Conservation (phyloP, 1,140 invertebrate species). For the Zaprionus camerounensis region DNA sequence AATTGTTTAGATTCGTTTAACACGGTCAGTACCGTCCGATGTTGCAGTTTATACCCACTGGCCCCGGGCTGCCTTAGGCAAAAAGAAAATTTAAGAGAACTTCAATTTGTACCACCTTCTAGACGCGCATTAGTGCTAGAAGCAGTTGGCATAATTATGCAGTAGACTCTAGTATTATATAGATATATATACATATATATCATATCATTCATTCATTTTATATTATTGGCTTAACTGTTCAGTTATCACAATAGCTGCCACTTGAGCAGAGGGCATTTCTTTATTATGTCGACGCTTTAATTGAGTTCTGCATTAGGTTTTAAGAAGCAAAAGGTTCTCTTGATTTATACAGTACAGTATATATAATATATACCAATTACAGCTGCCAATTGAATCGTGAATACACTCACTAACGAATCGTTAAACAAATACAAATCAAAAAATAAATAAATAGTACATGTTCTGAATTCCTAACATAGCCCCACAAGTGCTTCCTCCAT, state of each 20-base stretch:
- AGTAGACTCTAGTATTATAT: constrained; percentile 41
- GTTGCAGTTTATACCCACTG: neutral
- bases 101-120: constrained; percentile 20
- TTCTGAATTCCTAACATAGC: constrained; percentile 64
- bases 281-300: constrained; percentile 11
- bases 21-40: constrained; percentile 40
- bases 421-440: constrained; percentile 54
- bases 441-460: constrained; percentile 39
- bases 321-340: constrained; percentile 32
- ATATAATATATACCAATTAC: constrained; percentile 43
- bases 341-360: constrained; percentile 10
- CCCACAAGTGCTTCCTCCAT: constrained; percentile 75
- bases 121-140: constrained; percentile 21
- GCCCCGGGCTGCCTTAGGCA: constrained; percentile 18
- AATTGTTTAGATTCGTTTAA: constrained; percentile 43
- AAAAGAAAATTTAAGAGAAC: neutral
- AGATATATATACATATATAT: constrained; percentile 17
- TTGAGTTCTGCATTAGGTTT: constrained; percentile 43
- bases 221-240: constrained; percentile 13
- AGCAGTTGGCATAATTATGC: constrained; percentile 18
- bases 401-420: constrained; percentile 5
- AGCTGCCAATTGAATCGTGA: constrained; percentile 63
- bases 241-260: constrained; percentile 17
- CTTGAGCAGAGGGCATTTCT: constrained; percentile 34
- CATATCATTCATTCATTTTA: constrained; percentile 24